phyloP scores from a whole-genome alignment of 2,888 invertebrate species.

The Blera fallax region DNA sequence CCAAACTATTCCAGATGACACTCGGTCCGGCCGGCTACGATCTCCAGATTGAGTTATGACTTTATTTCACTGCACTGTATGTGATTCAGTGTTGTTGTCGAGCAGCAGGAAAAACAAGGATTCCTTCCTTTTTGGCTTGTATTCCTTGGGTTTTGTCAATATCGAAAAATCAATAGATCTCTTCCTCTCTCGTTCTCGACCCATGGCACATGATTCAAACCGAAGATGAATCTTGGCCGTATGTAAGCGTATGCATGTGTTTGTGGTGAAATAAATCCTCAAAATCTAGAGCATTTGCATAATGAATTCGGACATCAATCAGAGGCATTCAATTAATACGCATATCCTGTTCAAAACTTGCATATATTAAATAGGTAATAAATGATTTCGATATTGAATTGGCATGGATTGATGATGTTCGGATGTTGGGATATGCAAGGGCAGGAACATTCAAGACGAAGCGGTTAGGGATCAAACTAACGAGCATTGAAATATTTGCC shows the following conservation, averaged over 20 bases:
- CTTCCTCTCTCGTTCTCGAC: neutral
- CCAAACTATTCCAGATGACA: constrained; percentile 66
- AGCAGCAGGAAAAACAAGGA: constrained; percentile 33
- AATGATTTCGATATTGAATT: constrained; percentile 41
- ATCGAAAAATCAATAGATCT: constrained; percentile 60
- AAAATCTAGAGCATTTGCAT: constrained; percentile 65
- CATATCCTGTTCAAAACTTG: constrained; percentile 52
- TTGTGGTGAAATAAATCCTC: constrained; percentile 56
- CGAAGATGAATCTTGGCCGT: constrained; percentile 31
- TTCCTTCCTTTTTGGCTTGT: constrained; percentile 36
- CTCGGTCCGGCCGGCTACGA: constrained; percentile 27
- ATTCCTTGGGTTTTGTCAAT: constrained; percentile 41
- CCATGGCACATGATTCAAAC: constrained; percentile 10
- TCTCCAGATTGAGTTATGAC: constrained; percentile 62
- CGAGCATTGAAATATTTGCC: neutral
- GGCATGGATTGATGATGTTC: constrained; percentile 31
- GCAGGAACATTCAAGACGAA: neutral
- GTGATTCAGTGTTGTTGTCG: constrained; percentile 16
- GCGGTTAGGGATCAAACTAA: constrained; percentile 23
- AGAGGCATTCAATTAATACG: constrained; percentile 65
- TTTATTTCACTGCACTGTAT: constrained; percentile 38
- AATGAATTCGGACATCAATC: constrained; percentile 66
- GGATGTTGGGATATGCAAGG: neutral
- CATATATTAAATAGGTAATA: constrained; percentile 61
- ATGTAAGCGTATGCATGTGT: neutral